Conservation (phyloP, 2,113 vertebrate species). For the Xiphophorus hellerii region DNA sequence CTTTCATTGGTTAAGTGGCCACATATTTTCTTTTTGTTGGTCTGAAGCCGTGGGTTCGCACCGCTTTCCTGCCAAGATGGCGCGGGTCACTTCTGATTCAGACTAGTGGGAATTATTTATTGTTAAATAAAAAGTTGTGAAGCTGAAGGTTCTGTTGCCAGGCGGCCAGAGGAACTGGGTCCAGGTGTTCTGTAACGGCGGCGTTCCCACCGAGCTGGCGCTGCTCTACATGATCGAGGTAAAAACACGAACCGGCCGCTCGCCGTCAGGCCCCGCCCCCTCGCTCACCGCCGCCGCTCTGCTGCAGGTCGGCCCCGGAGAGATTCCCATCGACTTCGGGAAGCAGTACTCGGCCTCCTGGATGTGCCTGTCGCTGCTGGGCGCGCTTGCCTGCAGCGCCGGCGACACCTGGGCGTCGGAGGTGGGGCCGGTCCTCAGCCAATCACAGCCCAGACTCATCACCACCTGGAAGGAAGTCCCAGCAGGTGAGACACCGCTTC, state of each 20-base stretch:
- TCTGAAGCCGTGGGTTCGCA: no score
- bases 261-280: neutral
- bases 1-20: no score
- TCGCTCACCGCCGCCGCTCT: neutral
- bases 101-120: no score
- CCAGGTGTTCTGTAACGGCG: constrained; percentile 96
- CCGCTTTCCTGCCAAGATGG: no score
- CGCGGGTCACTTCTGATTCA: no score
- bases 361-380: constrained; percentile 96
- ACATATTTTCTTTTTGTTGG: no score
- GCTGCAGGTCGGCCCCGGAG: constrained; percentile 87
- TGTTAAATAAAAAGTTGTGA: no score
- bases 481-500: constrained; percentile 79
- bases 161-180: constrained; percentile 96
- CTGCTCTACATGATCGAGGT: constrained; percentile 96
- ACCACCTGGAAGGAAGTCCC: constrained; percentile 95
- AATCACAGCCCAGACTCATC: constrained; percentile 87
- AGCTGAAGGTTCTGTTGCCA: constrained; percentile 46
- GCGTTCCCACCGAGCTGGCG: constrained; percentile 91
- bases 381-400: constrained; percentile 87
- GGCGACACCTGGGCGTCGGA: constrained; percentile 98
- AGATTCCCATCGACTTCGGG: constrained; percentile 92
- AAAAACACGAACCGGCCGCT: neutral
- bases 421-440: constrained; percentile 88
- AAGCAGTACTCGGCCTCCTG: constrained; percentile 93